Evolutionary conservation across 2,113 vertebrate species (phyloP).

Genomic region (Hucho hucho): DNA sequence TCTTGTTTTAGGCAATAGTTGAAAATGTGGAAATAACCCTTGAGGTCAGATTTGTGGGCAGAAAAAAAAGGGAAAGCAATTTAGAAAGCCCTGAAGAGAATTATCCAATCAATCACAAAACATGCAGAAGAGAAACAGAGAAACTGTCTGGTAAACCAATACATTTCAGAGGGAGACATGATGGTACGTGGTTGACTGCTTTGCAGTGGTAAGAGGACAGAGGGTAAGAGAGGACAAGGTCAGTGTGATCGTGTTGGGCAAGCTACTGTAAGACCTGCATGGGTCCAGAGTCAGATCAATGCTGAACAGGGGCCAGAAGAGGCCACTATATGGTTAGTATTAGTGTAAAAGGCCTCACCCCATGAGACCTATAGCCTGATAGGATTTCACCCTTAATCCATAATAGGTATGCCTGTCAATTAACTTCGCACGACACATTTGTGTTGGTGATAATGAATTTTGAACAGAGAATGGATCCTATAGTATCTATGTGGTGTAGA

Average conservation of each 20-base stretch:
- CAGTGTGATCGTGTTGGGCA: not conserved
- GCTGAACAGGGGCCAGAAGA: slow-evolving; percentile 2
- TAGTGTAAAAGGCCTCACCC: not conserved
- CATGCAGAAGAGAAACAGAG: not conserved
- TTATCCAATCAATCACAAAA: slow-evolving; percentile 9
- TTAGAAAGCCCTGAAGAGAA: not conserved
- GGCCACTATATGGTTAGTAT: slow-evolving; percentile 6
- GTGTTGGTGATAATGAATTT: slow-evolving; percentile 43
- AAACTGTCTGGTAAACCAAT: slow-evolving; percentile 4
- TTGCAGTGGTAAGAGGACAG: not conserved
- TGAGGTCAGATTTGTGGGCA: not conserved
- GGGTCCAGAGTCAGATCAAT: slow-evolving; percentile 7
- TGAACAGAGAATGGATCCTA: not conserved
- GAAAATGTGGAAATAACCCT: too few relatives aligned
- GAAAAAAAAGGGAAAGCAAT: not conserved
- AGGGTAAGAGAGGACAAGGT: slow-evolving; percentile 21
- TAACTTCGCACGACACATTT: not conserved
- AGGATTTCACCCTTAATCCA: not conserved
- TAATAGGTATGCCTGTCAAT: not conserved
- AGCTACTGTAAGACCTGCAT: not conserved
- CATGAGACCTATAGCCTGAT: not conserved
- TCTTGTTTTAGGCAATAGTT: not conserved
- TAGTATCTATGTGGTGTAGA: not conserved
- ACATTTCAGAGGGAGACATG: slow-evolving; percentile 5
- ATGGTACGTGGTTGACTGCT: not conserved